phyloP scores from a whole-genome alignment of 2,888 invertebrate genomes.

The Pyrgus malvae region DNA sequence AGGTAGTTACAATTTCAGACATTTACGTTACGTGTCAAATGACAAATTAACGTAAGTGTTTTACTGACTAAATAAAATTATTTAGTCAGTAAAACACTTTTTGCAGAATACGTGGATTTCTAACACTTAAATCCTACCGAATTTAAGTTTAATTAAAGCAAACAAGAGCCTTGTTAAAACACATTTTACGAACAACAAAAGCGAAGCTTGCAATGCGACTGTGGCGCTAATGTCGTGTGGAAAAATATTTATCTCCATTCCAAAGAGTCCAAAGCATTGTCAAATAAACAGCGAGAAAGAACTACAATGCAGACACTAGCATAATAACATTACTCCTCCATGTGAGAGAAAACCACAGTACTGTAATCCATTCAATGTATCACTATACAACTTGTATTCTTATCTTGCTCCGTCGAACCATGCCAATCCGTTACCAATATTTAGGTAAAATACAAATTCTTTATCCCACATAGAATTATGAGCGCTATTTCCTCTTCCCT shows the following conservation, averaged over 20 bases:
- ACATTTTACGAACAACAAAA: constrained; percentile 7
- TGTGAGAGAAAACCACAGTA: constrained; percentile 49
- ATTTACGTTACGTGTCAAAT: too few species aligned
- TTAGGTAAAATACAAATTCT: constrained; percentile 76
- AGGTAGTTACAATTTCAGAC: too few species aligned
- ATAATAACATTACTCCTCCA: constrained; percentile 43
- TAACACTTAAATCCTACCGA: neutral
- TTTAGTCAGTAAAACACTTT: too few species aligned
- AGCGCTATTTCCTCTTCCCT: constrained; percentile 44
- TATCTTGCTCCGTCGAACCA: constrained; percentile 72
- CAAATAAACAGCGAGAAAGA: constrained; percentile 3
- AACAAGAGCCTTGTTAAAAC: constrained; percentile 3
- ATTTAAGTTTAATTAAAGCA: constrained; percentile 3
- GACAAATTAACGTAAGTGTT: too few species aligned
- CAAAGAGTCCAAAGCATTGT: neutral
- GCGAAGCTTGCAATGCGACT: neutral
- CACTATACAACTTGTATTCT: constrained; percentile 66
- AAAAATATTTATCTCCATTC: constrained; percentile 10
- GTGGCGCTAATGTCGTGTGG: constrained; percentile 8
- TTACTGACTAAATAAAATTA: too few species aligned
- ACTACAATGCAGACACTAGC: constrained; percentile 30
- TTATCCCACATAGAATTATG: constrained; percentile 45
- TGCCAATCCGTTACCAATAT: constrained; percentile 79
- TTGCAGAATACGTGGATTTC: too few species aligned
- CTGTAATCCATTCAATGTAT: constrained; percentile 76